These are phyloP conservation scores for Anoplopoma fimbria DNA, from an alignment of 2,113 vertebrate genomes.

Conservation along the genomic window DNA sequence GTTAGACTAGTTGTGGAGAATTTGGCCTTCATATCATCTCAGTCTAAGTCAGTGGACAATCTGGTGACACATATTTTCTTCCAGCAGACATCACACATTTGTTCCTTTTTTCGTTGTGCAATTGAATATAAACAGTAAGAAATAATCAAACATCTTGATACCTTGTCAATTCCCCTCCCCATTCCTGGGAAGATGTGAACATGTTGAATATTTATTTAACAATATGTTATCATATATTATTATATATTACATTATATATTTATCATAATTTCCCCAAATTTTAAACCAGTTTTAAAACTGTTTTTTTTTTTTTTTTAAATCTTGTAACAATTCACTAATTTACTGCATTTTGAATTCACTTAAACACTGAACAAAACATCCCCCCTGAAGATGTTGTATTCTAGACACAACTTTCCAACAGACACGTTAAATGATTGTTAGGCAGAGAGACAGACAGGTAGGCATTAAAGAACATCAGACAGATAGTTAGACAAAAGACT, in stretches of 20 bases:
- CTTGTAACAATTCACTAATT: background rate
- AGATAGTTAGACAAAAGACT: constrained; percentile 63
- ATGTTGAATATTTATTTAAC: background rate
- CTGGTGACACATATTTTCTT: background rate
- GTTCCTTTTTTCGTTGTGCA: background rate
- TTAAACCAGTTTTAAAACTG: background rate
- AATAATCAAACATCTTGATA: background rate
- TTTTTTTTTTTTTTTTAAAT: background rate
- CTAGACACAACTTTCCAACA: background rate
- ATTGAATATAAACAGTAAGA: background rate
- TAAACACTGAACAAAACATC: background rate
- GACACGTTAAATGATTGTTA: constrained; percentile 3
- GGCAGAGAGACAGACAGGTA: constrained; percentile 32
- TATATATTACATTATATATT: background rate
- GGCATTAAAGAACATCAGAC: constrained; percentile 44
- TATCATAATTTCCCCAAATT: background rate
- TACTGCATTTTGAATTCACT: background rate
- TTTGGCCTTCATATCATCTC: background rate
- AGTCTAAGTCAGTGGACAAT: background rate
- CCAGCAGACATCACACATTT: background rate
- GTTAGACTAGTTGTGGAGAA: background rate
- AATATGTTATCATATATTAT: background rate
- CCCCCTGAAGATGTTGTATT: constrained; percentile 15
- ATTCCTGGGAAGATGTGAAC: background rate
- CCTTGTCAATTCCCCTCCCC: background rate